Conservation (phyloP, 2,113 vertebrate genomes). For the Upupa epops region DNA sequence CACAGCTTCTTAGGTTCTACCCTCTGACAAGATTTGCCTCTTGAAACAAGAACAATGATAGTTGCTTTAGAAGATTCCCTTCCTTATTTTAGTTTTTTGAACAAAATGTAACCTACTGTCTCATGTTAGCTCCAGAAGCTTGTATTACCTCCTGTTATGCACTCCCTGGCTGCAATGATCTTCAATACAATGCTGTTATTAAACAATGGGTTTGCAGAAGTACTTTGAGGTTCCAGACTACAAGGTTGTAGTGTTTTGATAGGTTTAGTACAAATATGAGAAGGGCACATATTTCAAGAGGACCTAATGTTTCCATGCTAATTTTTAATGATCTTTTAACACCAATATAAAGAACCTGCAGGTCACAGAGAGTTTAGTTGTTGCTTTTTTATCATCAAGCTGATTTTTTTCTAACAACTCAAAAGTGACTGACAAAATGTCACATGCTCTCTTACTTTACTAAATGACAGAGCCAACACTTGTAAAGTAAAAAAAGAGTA, state of each 20-base stretch:
- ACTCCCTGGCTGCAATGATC: not conserved
- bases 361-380: not conserved
- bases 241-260: not conserved
- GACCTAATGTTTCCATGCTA: not conserved
- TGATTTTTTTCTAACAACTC: not conserved
- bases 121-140: not conserved
- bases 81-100: not conserved
- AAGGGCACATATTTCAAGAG: not conserved
- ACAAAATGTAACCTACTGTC: not conserved
- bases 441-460: not conserved
- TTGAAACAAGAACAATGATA: not conserved
- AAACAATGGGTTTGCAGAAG: not conserved
- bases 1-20: not conserved
- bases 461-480: not conserved
- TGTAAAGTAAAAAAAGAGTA: not conserved
- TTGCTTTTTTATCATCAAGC: not conserved
- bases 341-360: not conserved
- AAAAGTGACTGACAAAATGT: conserved; percentile 27
- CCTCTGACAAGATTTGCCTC: not conserved
- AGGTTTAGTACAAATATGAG: not conserved
- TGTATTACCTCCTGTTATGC: not conserved
- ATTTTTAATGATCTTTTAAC: not conserved
- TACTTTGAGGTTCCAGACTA: not conserved
- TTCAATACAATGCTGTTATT: not conserved
- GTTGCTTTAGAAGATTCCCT: not conserved